Percentiles rank a stretch among this genome's conserved stretches.
phyloP scores from a whole-genome alignment of 2,113 vertebrate species.

The Carassius carassius region DNA sequence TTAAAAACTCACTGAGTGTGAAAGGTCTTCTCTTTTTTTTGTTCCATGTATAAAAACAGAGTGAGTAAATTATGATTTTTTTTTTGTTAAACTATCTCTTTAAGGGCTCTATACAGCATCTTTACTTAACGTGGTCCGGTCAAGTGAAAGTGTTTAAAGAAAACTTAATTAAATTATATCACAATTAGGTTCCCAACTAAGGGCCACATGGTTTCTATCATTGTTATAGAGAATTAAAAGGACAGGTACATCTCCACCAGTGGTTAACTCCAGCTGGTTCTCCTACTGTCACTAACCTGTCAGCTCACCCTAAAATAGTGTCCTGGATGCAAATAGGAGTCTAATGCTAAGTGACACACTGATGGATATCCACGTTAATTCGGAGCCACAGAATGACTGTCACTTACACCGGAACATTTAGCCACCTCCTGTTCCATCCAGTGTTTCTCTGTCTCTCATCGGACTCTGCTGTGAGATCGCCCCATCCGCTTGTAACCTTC shows the following conservation, averaged over 20 bases:
- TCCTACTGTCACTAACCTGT: constrained; percentile 27
- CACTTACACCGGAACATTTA: constrained; percentile 51
- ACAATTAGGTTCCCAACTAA: neutral
- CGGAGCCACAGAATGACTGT: constrained; percentile 29
- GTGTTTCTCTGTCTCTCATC: constrained; percentile 39
- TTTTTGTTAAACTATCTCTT: neutral
- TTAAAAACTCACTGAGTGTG: neutral
- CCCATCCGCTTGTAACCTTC: constrained; percentile 69
- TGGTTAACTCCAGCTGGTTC: constrained; percentile 5
- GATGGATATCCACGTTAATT: constrained; percentile 52
- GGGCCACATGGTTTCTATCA: neutral
- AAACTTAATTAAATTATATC: neutral
- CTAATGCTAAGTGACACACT: constrained; percentile 56
- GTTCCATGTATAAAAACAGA: neutral
- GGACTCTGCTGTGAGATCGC: constrained; percentile 52
- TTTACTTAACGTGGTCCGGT: neutral
- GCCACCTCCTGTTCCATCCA: constrained; percentile 39
- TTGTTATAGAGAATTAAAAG: neutral
- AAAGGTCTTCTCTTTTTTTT: neutral
- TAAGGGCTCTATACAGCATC: neutral
- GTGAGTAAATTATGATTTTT: neutral
- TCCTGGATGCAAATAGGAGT: constrained; percentile 43
- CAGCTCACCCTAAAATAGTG: constrained; percentile 33
- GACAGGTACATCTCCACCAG: constrained; percentile 18
- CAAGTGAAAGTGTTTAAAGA: neutral